Base-by-base conservation (phyloP, 2,888 invertebrate species). In the Girardia tigrina region DNA sequence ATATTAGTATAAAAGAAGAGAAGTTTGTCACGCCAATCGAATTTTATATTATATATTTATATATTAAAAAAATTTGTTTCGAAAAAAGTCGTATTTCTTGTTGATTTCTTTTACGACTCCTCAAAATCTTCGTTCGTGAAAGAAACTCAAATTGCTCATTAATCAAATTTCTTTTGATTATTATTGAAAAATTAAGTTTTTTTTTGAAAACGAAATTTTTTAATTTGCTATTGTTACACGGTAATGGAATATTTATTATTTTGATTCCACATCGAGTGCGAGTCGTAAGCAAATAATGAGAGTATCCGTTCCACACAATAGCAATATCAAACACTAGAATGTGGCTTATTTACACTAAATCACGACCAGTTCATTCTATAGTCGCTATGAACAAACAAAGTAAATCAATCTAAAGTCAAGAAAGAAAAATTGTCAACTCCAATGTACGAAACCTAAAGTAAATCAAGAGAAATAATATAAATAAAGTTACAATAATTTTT, bases 201-300 rank as follows among this genome's bases (percentile, higher is more conserved):
- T n/a, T n/a, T 56, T 56, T 56, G 56, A 56, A 56, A 56, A 12
- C 16, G 16, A 12, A 12, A 12, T 56, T 56, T n/a, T 56, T 56
- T 56, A 56, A 56, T 56, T 56, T 16, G 20, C 56, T n/a, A 56
- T 56, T 56, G 56, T 56, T 56, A 56, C 56, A 56, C 56, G 56
- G 56, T 56, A 56, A 56, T 56, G 56, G 56, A 56, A 56, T 4
- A 56, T 56, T 56, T 56, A 56, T 56, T 56, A 56, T 56, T 56
- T 56, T 56, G 56, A 56, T 56, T 56, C 56, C 56, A 56, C n/a
- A 56, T 56, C 56, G 56, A 56, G 56, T 56, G n/a, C 56, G 56
- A 56, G 56, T 56, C 56, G n/a, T 56, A 20, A 23, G 56, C 56
- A 56, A 56, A 56, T 56, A 56, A 56, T 56, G 56, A 56, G 56